These are phyloP conservation scores for Drosophila obscura DNA, from an alignment of 1,140 invertebrate species.

Conservation along the genomic window DNA sequence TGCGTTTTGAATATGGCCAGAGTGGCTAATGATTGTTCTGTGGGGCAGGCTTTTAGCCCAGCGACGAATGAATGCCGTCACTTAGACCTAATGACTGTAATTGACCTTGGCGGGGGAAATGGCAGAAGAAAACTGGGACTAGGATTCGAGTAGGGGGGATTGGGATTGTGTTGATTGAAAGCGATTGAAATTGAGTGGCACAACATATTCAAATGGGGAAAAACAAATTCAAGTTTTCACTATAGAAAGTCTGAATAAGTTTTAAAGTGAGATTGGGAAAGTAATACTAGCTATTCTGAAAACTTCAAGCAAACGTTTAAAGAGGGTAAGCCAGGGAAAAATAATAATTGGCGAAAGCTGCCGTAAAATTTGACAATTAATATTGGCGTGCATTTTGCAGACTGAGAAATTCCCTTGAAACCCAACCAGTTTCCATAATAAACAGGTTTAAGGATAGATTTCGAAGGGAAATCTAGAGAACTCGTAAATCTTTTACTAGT, in stretches of 20 bases:
- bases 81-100: constrained; percentile 45
- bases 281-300: no score
- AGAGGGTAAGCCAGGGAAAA: no score
- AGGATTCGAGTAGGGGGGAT: background rate
- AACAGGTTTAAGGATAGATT: no score
- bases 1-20: constrained; percentile 50
- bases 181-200: constrained; percentile 36
- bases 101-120: constrained; percentile 32
- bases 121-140: background rate
- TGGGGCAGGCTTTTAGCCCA: constrained; percentile 31
- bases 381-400: no score
- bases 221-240: constrained; percentile 4
- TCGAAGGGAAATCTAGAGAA: no score
- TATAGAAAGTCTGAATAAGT: constrained; percentile 8
- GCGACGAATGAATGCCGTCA: constrained; percentile 38
- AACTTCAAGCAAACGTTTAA: no score
- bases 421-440: no score
- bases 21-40: constrained; percentile 48
- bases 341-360: no score
- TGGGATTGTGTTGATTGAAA: constrained; percentile 47
- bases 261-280: no score
- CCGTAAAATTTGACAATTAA: no score
- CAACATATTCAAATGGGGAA: constrained; percentile 31
- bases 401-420: no score
- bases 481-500: no score